These are phyloP conservation scores for Pangasius sanitwongsei DNA, from an alignment of 2,797 vertebrate species.

Conservation along the genomic window DNA sequence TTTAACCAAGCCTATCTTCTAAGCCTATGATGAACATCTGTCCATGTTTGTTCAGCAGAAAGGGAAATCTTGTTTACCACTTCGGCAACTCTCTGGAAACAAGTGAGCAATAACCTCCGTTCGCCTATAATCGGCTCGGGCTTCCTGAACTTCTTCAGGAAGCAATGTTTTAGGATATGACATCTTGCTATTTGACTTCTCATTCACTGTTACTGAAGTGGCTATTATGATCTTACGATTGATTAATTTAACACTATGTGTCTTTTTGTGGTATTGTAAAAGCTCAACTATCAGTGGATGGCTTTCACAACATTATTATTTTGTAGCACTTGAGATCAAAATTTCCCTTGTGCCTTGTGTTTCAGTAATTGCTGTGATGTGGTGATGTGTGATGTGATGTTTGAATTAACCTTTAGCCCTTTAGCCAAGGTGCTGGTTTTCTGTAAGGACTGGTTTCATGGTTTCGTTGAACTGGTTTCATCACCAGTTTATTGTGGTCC, in stretches of 20 bases:
- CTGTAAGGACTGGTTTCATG: constrained; percentile 22
- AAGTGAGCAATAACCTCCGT: not conserved
- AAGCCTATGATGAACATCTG: not conserved
- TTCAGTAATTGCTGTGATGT: not conserved
- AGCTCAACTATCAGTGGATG: constrained; percentile 23
- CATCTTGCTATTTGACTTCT: not conserved
- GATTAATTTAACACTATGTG: not conserved
- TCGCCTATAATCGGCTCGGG: not conserved
- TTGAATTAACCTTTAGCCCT: constrained; percentile 35
- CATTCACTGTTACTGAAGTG: not conserved
- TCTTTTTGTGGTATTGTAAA: not conserved
- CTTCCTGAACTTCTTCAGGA: not conserved
- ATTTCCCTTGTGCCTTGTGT: not conserved
- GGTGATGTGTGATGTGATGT: not conserved
- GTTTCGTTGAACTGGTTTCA: not conserved
- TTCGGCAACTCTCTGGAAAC: not conserved
- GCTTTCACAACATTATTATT: not conserved
- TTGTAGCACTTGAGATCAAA: not conserved
- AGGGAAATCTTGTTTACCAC: constrained; percentile 1
- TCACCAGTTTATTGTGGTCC: constrained; percentile 54
- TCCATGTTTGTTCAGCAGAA: not conserved
- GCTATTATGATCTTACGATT: not conserved
- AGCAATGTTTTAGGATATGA: not conserved
- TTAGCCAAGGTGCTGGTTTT: not conserved
- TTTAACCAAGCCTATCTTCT: not conserved